Conservation (phyloP, 2,113 vertebrate species). For the Ciconia boyciana region DNA sequence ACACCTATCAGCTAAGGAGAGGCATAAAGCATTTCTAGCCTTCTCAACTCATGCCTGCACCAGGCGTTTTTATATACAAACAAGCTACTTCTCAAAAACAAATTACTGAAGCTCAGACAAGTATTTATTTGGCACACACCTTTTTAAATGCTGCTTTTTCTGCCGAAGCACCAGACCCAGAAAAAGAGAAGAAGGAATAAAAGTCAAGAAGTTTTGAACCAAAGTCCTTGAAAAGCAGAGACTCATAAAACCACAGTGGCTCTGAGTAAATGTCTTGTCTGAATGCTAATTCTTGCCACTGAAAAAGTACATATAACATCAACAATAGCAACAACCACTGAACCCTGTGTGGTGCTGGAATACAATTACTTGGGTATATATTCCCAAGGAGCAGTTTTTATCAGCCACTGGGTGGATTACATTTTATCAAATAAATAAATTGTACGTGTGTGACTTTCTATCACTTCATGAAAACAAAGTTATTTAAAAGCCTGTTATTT, state of each 20-base stretch:
- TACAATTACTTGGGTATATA: neutral
- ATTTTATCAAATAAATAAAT: neutral
- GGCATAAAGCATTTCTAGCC: neutral
- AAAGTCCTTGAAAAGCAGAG: neutral
- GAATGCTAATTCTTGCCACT: neutral
- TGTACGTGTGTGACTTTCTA: neutral
- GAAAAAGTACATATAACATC: neutral
- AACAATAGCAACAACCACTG: neutral
- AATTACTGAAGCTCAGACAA: neutral
- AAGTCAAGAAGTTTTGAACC: neutral
- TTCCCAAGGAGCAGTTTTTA: neutral
- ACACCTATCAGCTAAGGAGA: neutral
- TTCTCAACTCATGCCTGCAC: neutral
- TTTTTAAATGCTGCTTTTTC: neutral
- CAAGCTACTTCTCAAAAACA: neutral
- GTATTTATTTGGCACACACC: neutral
- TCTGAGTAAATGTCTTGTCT: neutral
- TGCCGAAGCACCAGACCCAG: neutral
- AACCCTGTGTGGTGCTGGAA: neutral
- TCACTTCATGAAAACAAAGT: conserved; percentile 19
- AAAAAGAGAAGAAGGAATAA: neutral
- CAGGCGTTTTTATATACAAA: neutral
- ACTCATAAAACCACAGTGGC: neutral
- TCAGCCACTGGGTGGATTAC: neutral
- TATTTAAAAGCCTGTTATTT: conserved; percentile 69